Base-by-base conservation (phyloP, 2,113 vertebrate species). In the Campylomormyrus tamandua region DNA sequence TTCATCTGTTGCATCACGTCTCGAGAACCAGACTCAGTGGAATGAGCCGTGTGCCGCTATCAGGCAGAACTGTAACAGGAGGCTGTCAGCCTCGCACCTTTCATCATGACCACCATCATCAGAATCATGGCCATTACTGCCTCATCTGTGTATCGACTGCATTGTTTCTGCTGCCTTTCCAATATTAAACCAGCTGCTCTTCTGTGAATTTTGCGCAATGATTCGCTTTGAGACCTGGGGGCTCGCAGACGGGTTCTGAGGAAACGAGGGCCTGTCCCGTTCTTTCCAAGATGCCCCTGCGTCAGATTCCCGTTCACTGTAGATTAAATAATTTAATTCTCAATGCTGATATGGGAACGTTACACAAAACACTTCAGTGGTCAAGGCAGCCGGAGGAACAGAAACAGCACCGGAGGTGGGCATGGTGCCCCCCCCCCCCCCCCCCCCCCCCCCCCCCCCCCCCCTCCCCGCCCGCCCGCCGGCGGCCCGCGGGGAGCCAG, bases 301-400 rank as follows among this genome's bases (percentile, higher is more conserved):
- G 90, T 92, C 91, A 91, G 91, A 92, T 91, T 91, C 50, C 89
- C 48, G 87, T 89, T 53, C 89, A 92, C 91, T 90, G 89, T 92
- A 91, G 94, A 93, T 91, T 31, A 89, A 93, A 95, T 94, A 94
- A 95, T 95, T 66, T 94, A 94, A 93, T 91, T 92, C 90, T 58
- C 88, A 86, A 91, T 89, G 87, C 93, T 95, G 93, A 93, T 94
- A 92, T 93, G 93, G 94, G 94, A 94, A 93, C 93, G 93, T 95
- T 95, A 95, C 93, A 91, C 94, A 94, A 95, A 90, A 95, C 95
- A 93, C 92, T 74, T 90, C 83, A 89, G 92, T 93, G 93, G 93
- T 93, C 92, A 91, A 92, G 91, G 58, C 58, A 17, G n/a, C 39
- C 91, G 92, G 93, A 95, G 94, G 93, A 95, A 94, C 94, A 91